A percentile compares a stretch with the other conserved stretches of the same genome.
Evolutionary conservation across 2,113 vertebrate genomes (phyloP).

Genomic region (Poeciliopsis turrubarensis): DNA sequence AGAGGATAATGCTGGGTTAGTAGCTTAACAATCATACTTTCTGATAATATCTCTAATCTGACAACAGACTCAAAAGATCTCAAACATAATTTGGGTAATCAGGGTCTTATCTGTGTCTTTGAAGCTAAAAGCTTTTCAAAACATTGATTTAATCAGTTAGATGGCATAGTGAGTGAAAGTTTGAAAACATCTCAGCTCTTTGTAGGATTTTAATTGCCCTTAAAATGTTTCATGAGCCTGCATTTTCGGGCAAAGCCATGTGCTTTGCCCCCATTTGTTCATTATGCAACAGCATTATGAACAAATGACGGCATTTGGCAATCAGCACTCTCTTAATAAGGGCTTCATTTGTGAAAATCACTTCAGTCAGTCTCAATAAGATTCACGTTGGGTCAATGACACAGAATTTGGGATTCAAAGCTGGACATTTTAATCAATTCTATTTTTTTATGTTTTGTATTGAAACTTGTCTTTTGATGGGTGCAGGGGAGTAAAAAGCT

Average conservation of each 20-base stretch:
- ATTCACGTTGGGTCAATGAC: neutral
- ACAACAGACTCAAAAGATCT: neutral
- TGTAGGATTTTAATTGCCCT: neutral
- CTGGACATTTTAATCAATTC: neutral
- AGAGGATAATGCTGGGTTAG: neutral
- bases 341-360: neutral
- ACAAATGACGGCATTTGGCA: neutral
- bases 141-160: neutral
- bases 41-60: neutral
- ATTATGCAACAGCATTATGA: neutral
- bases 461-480: constrained; percentile 1
- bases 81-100: neutral
- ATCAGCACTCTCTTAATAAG: neutral
- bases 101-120: neutral
- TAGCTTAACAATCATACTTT: neutral
- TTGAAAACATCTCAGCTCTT: neutral
- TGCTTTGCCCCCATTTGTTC: neutral
- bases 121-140: neutral
- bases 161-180: neutral
- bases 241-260: neutral
- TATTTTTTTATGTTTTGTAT: neutral
- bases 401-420: neutral
- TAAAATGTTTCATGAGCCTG: neutral
- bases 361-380: neutral
- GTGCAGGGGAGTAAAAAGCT: constrained; percentile 24